Base-by-base conservation (phyloP, 2,888 invertebrate genomes). In the Leptura quadrifasciata region DNA sequence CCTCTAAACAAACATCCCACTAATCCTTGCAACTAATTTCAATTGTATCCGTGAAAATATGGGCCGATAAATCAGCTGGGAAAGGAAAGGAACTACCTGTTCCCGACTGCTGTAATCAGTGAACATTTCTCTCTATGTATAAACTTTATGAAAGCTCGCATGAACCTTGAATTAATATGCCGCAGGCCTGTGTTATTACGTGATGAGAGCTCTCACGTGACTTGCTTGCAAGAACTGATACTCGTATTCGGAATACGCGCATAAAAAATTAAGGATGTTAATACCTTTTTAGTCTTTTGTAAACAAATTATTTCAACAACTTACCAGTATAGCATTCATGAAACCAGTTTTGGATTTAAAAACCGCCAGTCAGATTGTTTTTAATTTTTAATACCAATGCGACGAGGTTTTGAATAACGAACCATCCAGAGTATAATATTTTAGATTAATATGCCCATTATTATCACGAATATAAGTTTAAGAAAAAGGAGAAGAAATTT, bases 101-200 rank as follows among this genome's bases (percentile, higher is more conserved):
- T 20, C 31, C 68, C 21, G 20, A 35, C 81, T 81, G 80, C 78
- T 80, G 79, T 78, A 81, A 81, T 80, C 80, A 78, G 77, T 74
- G 79, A 79, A 74, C 79, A 79, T 80, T 79, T 80, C 80, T 80
- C 76, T 75, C 20, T 57, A 77, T 79, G 80, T 82, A 57, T 58
- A 76, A 76, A 82, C 75, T 80, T 78, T 80, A 83, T 79, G 82
- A 82, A 82, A 80, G 82, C 82, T 83, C 79, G 81, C 80, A 81
- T 79, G 82, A 82, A 83, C 84, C 81, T 84, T 83, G 83, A 85
- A 85, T 85, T 85, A 84, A 84, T 85, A 82, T 84, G 84, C 85
- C 81, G 78, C 80, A 80, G 83, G 85, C 77, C 79, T 81, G 79
- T 77, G 81, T 83, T 84, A 83, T 84, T 84, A 85, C 85, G 85